Evolutionary conservation across 2,888 invertebrate species (phyloP).

Genomic region (Yponomeuta cagnagella): DNA sequence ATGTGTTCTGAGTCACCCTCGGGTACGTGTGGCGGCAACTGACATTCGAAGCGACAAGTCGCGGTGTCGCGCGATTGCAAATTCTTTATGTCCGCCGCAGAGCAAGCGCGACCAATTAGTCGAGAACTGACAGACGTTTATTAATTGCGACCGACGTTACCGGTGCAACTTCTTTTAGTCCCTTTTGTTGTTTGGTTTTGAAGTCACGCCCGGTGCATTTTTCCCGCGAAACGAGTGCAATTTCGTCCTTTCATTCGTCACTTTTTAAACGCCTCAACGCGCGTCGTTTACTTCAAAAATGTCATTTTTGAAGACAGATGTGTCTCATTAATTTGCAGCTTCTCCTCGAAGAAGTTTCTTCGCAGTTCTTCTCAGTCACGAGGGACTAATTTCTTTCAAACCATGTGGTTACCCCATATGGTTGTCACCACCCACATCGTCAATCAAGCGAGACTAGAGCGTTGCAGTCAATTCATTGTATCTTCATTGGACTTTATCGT

Average conservation of each 20-base stretch:
- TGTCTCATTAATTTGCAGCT: not conserved
- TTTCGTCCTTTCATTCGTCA: not conserved
- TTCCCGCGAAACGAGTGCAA: not conserved
- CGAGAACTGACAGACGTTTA: conserved; percentile 61
- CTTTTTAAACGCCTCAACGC: not conserved
- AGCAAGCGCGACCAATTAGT: conserved; percentile 65
- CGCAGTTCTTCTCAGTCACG: not conserved
- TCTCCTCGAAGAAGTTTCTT: conserved; percentile 16
- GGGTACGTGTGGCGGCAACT: conserved; percentile 12
- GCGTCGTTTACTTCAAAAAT: not conserved
- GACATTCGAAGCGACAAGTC: not conserved
- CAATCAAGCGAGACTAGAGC: conserved; percentile 30
- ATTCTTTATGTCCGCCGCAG: conserved; percentile 49
- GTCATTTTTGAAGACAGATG: not conserved
- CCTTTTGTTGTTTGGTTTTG: conserved; percentile 46
- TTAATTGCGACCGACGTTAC: conserved; percentile 68
- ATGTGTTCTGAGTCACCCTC: conserved; percentile 15
- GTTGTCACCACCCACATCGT: conserved; percentile 19
- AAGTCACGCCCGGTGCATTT: conserved; percentile 26
- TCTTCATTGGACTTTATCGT: too few species aligned
- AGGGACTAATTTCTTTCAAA: not conserved
- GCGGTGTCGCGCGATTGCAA: conserved; percentile 28
- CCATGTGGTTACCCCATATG: conserved; percentile 3
- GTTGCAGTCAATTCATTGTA: conserved; percentile 30
- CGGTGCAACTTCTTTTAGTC: conserved; percentile 30